A percentile compares a stretch with the other conserved stretches of the same genome.
Evolutionary conservation across 2,113 vertebrate species (phyloP).

Genomic region (Carassius carassius): DNA sequence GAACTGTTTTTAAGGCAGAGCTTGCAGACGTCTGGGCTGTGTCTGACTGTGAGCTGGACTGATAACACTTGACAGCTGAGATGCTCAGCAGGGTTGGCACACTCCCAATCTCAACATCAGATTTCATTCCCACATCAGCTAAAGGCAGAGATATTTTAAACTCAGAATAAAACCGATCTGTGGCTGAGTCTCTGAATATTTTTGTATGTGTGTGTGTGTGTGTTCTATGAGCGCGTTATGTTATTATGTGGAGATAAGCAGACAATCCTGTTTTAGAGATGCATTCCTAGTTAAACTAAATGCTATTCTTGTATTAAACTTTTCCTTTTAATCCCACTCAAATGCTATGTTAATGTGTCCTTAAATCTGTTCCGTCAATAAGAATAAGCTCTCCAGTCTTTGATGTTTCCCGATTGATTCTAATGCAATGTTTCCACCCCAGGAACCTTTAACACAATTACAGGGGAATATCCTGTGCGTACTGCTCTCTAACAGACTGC

Average conservation of each 20-base stretch:
- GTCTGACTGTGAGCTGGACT: conserved; percentile 25
- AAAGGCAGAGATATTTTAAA: neutral
- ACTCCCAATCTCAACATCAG: neutral
- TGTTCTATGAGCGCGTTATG: neutral
- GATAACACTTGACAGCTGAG: conserved; percentile 39
- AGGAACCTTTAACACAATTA: conserved; percentile 35
- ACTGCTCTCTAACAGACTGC: conserved; percentile 12
- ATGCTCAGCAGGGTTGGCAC: neutral
- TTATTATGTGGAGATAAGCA: conserved; percentile 13
- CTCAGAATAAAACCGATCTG: no score
- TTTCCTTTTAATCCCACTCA: neutral
- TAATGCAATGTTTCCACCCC: conserved; percentile 31
- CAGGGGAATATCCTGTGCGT: conserved; percentile 4
- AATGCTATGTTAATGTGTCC: neutral
- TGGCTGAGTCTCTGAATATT: neutral
- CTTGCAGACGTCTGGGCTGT: conserved; percentile 10
- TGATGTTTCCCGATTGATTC: neutral
- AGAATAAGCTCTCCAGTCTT: neutral
- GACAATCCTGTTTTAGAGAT: neutral
- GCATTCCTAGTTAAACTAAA: neutral
- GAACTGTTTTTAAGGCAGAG: neutral
- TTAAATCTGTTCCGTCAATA: neutral
- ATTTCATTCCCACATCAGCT: conserved; percentile 3
- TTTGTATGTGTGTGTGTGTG: neutral
- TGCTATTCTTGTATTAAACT: neutral